phyloP scores from a whole-genome alignment of 2,113 vertebrate genomes.

The Psilopogon haemacephalus region DNA sequence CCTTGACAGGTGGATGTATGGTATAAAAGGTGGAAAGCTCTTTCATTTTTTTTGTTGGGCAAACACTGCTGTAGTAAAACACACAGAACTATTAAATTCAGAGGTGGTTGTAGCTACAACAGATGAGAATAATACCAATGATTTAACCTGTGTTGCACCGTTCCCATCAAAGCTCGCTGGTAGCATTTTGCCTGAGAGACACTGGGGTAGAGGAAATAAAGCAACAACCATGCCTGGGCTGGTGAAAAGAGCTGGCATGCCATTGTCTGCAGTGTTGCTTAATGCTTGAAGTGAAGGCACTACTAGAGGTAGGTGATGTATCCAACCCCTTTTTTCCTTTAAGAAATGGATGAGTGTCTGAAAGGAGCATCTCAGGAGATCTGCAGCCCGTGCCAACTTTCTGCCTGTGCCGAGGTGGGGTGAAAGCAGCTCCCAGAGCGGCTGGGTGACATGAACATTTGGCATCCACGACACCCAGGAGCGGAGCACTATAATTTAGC shows the following conservation, averaged over 20 bases:
- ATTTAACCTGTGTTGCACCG: background rate
- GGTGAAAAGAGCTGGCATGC: background rate
- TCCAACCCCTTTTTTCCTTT: background rate
- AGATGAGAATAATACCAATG: background rate
- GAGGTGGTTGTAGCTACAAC: background rate
- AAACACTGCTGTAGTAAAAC: conserved; percentile 29
- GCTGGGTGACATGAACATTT: background rate
- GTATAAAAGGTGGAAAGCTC: background rate
- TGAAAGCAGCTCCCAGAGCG: background rate
- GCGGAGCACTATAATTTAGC: background rate
- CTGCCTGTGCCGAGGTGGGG: background rate
- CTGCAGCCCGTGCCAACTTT: background rate
- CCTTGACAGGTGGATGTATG: background rate
- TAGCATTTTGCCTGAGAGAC: background rate
- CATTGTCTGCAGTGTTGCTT: background rate
- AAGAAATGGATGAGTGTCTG: background rate
- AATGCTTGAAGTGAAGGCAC: background rate
- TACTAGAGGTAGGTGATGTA: background rate
- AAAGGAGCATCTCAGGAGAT: background rate
- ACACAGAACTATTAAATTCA: background rate
- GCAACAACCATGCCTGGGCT: background rate
- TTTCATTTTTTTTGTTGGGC: conserved; percentile 21
- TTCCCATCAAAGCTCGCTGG: background rate
- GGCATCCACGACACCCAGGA: background rate
- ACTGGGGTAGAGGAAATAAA: background rate